phyloP scores from a whole-genome alignment of 2,797 vertebrate species.

The Propithecus perrieri region DNA sequence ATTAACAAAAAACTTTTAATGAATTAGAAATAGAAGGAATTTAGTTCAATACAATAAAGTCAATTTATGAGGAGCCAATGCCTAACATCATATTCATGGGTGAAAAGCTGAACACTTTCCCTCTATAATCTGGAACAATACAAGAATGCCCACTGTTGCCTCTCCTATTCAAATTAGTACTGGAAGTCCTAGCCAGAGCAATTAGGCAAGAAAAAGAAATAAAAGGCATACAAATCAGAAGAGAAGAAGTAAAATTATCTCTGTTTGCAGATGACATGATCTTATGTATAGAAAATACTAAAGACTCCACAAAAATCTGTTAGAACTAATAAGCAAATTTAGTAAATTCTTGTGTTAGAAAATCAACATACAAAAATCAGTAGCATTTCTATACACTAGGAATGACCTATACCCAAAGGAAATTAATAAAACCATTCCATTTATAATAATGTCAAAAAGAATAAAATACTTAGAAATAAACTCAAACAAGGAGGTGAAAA shows the following conservation, averaged over 20 bases:
- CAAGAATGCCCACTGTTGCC: neutral
- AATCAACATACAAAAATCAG: neutral
- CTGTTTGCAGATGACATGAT: neutral
- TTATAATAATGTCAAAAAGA: neutral
- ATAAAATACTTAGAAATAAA: neutral
- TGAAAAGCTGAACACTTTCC: neutral
- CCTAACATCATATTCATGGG: neutral
- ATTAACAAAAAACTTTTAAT: neutral
- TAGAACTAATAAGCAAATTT: neutral
- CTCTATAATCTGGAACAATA: neutral
- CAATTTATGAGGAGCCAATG: neutral
- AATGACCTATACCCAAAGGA: neutral
- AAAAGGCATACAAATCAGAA: neutral
- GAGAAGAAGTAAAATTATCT: neutral
- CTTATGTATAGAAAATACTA: neutral
- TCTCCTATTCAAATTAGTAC: neutral
- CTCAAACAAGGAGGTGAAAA: neutral
- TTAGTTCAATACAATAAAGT: neutral
- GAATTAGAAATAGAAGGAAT: neutral
- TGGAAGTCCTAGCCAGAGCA: neutral
- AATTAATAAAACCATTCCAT: neutral
- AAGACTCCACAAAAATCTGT: neutral
- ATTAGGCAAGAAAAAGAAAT: neutral
- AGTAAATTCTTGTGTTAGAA: neutral
- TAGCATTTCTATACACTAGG: neutral